Percentiles rank a stretch among this genome's conserved stretches.
Evolutionary conservation across 2,797 vertebrate species (phyloP).

Genomic region (Lacerta bilineata): DNA sequence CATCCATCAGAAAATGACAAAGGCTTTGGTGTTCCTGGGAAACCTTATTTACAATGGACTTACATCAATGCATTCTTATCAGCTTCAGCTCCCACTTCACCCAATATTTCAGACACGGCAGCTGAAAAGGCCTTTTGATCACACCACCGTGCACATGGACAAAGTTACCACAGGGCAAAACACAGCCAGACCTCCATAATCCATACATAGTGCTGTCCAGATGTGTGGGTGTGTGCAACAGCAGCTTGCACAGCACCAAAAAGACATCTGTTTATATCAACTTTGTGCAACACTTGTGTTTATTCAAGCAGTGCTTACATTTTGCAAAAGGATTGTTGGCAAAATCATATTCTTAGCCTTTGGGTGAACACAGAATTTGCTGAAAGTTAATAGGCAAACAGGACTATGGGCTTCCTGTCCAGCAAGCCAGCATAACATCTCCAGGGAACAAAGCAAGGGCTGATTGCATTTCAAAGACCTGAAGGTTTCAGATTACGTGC

Average conservation of each 20-base stretch:
- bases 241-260: neutral
- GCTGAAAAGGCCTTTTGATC: slow-evolving; percentile 55
- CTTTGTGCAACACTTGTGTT: slow-evolving; percentile 16
- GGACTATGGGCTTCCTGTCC: neutral
- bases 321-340: neutral
- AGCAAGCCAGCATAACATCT: neutral
- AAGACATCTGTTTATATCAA: neutral
- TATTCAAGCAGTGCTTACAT: neutral
- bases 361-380: accelerated
- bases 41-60: neutral
- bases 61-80: slow-evolving; percentile 39
- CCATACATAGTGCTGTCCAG: slow-evolving; percentile 9
- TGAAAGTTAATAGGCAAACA: slow-evolving; percentile 16
- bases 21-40: slow-evolving; percentile 54
- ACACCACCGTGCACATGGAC: slow-evolving; percentile 23
- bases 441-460: accelerated
- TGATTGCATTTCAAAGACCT: slow-evolving; percentile 35
- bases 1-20: slow-evolving; percentile 41
- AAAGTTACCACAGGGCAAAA: neutral
- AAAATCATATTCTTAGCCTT: slow-evolving; percentile 9
- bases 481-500: neutral
- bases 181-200: slow-evolving; percentile 40
- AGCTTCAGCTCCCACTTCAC: slow-evolving; percentile 36
- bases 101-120: slow-evolving; percentile 5
- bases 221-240: accelerated